A percentile compares a stretch with the other conserved stretches of the same genome.
These are phyloP conservation scores for Champsocephalus esox DNA, from an alignment of 2,797 vertebrate genomes.

Conservation along the genomic window DNA sequence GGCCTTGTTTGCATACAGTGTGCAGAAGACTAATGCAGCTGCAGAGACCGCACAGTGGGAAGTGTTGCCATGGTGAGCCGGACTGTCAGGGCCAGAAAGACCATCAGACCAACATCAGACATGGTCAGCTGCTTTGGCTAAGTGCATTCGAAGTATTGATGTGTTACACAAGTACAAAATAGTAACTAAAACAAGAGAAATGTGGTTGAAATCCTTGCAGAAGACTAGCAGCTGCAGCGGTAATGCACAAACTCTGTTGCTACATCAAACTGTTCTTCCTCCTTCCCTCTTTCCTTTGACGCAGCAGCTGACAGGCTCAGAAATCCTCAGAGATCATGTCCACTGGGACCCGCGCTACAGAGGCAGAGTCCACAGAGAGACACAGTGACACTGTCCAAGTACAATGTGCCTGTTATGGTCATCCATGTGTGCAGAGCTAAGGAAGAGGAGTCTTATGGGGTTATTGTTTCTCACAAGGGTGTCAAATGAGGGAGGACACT, in stretches of 20 bases:
- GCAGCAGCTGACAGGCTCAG: conserved; percentile 62
- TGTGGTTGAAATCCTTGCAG: conserved; percentile 16
- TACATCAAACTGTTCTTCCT: conserved; percentile 43
- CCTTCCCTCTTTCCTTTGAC: conserved; percentile 44
- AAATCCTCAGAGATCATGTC: conserved; percentile 79
- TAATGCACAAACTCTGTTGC: conserved; percentile 27
- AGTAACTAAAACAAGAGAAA: neutral
- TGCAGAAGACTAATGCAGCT: conserved; percentile 79
- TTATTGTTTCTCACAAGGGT: conserved; percentile 45
- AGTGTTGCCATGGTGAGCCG: conserved; percentile 86
- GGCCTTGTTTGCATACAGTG: conserved; percentile 76
- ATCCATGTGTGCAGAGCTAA: conserved; percentile 69
- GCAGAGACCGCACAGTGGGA: conserved; percentile 80
- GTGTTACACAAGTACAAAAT: conserved; percentile 11
- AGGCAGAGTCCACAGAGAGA: conserved; percentile 61
- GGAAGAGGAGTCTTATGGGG: conserved; percentile 45
- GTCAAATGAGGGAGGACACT: conserved; percentile 22
- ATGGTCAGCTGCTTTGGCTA: conserved; percentile 70
- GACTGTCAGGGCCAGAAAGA: conserved; percentile 74
- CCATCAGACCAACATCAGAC: conserved; percentile 63
- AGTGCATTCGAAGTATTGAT: conserved; percentile 34
- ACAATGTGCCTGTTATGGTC: conserved; percentile 73
- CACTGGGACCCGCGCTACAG: conserved; percentile 69
- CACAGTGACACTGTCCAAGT: conserved; percentile 74
- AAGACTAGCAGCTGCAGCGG: conserved; percentile 7